A percentile compares a stretch with the other conserved stretches of the same genome.
Conservation (phyloP, 1,140 invertebrate species). For the Procambarus virginalis region DNA sequence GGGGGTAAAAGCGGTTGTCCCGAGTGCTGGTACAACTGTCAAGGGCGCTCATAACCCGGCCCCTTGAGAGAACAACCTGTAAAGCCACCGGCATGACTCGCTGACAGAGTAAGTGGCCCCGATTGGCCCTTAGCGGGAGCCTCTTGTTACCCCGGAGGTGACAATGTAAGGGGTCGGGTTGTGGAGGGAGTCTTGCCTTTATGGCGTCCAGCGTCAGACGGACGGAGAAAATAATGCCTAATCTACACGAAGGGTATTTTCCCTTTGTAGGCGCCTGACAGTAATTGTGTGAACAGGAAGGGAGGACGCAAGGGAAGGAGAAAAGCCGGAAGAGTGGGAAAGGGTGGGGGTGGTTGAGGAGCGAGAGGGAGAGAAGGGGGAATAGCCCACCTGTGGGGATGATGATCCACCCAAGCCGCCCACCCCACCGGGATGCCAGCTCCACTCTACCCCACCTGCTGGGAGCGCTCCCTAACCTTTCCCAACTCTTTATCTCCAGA, state of each 20-base stretch:
- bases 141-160: not conserved
- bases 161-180: not conserved
- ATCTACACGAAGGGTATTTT: conserved; percentile 3
- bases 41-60: conserved; percentile 39
- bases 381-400: conserved; percentile 38
- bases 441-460: conserved; percentile 18
- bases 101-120: not conserved
- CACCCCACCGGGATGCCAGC: not conserved
- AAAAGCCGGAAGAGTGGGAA: conserved; percentile 3
- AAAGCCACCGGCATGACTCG: conserved; percentile 26
- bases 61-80: conserved; percentile 7
- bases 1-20: conserved; percentile 1
- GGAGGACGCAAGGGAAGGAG: conserved; percentile 1
- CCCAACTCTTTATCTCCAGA: conserved; percentile 27
- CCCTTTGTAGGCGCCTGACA: conserved; percentile 31
- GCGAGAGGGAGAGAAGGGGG: not conserved
- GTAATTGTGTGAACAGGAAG: conserved; percentile 23
- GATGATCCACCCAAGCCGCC: conserved; percentile 8
- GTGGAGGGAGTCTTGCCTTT: not conserved
- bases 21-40: conserved; percentile 47
- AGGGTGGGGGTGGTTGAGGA: not conserved
- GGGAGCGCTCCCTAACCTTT: conserved; percentile 9
- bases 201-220: not conserved
- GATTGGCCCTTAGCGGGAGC: not conserved
- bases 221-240: conserved; percentile 3